Percentiles rank a stretch among this genome's conserved stretches.
Evolutionary conservation across 2,888 invertebrate genomes (phyloP).

Genomic region (Nomada fabriciana): DNA sequence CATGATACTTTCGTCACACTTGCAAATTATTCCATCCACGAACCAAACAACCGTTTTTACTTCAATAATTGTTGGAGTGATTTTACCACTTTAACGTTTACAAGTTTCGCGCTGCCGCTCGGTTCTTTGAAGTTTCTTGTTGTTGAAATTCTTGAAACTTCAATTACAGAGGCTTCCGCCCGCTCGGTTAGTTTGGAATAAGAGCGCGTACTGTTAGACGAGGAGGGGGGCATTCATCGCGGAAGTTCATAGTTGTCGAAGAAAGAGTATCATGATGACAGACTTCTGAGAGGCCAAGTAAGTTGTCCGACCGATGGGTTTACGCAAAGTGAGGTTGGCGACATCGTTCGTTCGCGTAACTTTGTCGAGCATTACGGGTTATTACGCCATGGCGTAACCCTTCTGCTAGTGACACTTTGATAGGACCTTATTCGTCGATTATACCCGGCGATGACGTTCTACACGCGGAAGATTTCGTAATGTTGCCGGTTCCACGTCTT

Average conservation of each 20-base stretch:
- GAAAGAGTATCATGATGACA: conserved; percentile 59
- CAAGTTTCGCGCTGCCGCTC: not conserved
- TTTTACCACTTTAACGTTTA: not conserved
- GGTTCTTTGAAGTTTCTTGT: conserved; percentile 17
- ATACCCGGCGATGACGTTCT: conserved; percentile 13
- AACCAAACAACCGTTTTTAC: not conserved
- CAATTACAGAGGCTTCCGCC: conserved; percentile 37
- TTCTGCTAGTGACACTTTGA: conserved; percentile 62
- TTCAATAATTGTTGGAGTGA: not conserved
- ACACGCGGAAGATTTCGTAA: not conserved
- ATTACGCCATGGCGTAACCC: conserved; percentile 28
- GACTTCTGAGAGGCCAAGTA: conserved; percentile 25
- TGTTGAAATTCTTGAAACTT: conserved; percentile 43
- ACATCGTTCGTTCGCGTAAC: conserved; percentile 42
- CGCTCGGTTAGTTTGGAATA: not conserved
- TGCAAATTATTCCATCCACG: not conserved
- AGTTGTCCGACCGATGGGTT: conserved; percentile 51
- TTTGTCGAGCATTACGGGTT: conserved; percentile 31
- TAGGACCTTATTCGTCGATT: conserved; percentile 45
- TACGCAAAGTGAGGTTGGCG: conserved; percentile 56
- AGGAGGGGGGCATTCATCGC: conserved; percentile 35
- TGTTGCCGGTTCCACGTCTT: not conserved
- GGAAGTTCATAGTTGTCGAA: conserved; percentile 35
- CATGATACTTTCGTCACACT: not conserved
- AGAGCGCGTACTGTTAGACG: not conserved